Conservation (phyloP, 1,140 invertebrate genomes). For the Drosophila hydei region DNA sequence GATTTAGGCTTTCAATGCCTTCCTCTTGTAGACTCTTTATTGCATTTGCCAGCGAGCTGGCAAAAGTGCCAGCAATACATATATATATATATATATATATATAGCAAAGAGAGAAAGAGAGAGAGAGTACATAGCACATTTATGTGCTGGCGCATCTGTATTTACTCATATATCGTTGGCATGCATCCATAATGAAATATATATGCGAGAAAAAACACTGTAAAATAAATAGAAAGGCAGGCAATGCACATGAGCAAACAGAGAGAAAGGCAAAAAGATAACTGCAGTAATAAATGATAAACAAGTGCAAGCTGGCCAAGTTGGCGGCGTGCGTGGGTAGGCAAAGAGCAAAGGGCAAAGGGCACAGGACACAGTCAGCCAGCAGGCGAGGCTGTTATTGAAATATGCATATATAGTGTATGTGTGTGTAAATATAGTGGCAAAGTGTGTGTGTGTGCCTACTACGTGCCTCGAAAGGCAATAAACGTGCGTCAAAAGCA, state of each 20-base stretch:
- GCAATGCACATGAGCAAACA: constrained; percentile 46
- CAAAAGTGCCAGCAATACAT: constrained; percentile 39
- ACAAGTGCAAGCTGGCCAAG: constrained; percentile 73
- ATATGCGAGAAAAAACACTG: constrained; percentile 41
- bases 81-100: constrained; percentile 5
- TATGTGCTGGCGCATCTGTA: constrained; percentile 7
- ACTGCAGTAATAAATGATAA: constrained; percentile 77
- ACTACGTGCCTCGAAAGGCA: constrained; percentile 70
- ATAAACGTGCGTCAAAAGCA: constrained; percentile 43
- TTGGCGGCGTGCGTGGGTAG: constrained; percentile 5
- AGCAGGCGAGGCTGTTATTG: constrained; percentile 58
- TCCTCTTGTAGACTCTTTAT: constrained; percentile 15
- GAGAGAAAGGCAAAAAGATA: constrained; percentile 35
- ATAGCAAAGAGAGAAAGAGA: no score
- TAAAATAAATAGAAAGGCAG: constrained; percentile 44
- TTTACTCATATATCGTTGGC: constrained; percentile 50
- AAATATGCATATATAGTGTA: constrained; percentile 24
- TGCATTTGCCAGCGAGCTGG: constrained; percentile 37
- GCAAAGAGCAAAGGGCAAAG: background rate
- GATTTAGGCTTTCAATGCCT: background rate
- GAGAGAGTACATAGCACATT: background rate
- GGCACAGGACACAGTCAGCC: constrained; percentile 1
- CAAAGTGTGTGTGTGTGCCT: constrained; percentile 20
- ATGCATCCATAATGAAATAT: constrained; percentile 58
- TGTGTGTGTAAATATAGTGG: constrained; percentile 18